phyloP scores from a whole-genome alignment of 1,140 invertebrate species.

The Anastrepha ludens region DNA sequence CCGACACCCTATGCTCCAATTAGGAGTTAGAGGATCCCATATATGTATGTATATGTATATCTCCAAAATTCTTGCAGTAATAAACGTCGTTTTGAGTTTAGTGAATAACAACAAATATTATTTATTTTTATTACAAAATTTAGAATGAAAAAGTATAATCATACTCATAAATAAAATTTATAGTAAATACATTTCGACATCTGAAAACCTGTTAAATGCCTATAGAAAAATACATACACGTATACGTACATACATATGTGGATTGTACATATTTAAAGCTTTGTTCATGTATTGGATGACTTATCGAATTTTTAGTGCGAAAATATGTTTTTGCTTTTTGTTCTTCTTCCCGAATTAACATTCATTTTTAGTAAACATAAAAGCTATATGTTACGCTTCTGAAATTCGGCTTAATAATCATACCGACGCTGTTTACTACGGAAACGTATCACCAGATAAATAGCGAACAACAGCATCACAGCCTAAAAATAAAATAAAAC shows the following conservation, averaged over 20 bases:
- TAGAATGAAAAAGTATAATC: neutral
- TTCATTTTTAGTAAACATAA: conserved; percentile 24
- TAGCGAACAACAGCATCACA: conserved; percentile 63
- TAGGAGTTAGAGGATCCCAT: no score
- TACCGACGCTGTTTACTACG: conserved; percentile 63
- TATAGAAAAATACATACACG: neutral
- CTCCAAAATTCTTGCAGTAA: no score
- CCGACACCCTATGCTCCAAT: no score
- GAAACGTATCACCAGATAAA: conserved; percentile 67
- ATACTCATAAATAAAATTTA: neutral
- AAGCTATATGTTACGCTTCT: neutral
- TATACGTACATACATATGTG: neutral
- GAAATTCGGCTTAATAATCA: conserved; percentile 43
- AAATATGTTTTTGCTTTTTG: neutral
- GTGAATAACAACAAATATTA: neutral
- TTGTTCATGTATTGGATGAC: neutral
- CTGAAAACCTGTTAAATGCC: neutral
- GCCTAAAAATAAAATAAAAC: conserved; percentile 59
- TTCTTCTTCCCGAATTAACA: neutral
- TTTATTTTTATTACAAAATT: conserved; percentile 19
- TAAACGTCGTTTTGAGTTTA: neutral
- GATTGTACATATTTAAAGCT: neutral
- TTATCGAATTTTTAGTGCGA: neutral
- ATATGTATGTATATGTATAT: no score
- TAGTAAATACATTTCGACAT: neutral